Conservation (phyloP, 2,797 vertebrate species). For the Helicolenus hilgendorfi region DNA sequence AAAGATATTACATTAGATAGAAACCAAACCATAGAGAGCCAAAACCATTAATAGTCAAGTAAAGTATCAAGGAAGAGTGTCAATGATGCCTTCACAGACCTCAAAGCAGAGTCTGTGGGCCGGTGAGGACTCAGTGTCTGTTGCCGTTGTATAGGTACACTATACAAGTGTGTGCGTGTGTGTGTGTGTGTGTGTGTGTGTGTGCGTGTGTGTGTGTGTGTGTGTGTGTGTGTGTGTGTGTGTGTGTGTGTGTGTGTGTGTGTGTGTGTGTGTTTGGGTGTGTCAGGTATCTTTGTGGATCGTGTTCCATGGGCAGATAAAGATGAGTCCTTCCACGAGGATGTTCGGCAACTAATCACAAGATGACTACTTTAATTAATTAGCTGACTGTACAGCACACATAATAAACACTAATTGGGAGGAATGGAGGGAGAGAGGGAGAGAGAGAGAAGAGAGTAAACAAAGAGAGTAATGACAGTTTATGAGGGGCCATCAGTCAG, state of each 20-base stretch:
- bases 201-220: not conserved
- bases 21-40: not conserved
- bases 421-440: not conserved
- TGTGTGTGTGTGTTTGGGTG: not conserved
- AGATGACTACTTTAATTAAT: slow-evolving; percentile 80
- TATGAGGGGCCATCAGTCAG: not conserved
- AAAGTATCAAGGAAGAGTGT: not conserved
- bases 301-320: slow-evolving; percentile 67
- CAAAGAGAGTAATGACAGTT: slow-evolving; percentile 12
- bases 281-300: slow-evolving; percentile 61
- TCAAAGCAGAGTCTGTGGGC: not conserved
- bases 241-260: not conserved
- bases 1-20: not conserved
- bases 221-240: not conserved
- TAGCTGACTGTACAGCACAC: slow-evolving; percentile 49
- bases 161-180: not conserved
- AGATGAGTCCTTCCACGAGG: slow-evolving; percentile 55
- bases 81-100: not conserved
- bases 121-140: not conserved
- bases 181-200: not conserved
- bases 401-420: slow-evolving; percentile 73
- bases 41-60: not conserved
- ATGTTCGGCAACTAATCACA: slow-evolving; percentile 68
- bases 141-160: not conserved
- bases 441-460: not conserved